phyloP scores from a whole-genome alignment of 2,113 vertebrate species.

The Odontophorus gujanensis region DNA sequence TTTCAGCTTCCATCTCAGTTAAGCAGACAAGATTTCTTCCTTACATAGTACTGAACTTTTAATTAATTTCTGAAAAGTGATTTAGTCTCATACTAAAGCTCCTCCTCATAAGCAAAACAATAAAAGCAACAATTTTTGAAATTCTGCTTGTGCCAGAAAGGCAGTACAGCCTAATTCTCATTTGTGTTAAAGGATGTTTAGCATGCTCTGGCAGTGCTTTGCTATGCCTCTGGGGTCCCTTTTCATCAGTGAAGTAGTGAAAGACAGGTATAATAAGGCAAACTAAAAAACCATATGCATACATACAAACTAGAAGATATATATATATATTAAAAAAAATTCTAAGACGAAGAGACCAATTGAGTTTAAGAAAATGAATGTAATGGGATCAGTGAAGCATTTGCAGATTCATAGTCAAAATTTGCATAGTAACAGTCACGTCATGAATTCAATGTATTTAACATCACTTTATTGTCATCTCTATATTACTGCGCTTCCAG shows the following conservation, averaged over 20 bases:
- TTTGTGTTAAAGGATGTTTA: background rate
- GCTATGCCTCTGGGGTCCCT: background rate
- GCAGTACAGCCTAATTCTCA: background rate
- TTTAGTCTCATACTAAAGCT: background rate
- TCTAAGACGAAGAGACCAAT: background rate
- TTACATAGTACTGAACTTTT: background rate
- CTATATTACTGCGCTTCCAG: background rate
- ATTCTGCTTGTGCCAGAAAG: conserved; percentile 18
- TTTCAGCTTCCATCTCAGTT: background rate
- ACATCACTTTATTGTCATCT: background rate
- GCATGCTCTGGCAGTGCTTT: background rate
- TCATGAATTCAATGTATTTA: background rate
- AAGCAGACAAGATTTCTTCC: background rate
- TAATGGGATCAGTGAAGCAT: background rate
- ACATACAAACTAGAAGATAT: background rate
- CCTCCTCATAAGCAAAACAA: background rate
- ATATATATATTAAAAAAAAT: no score
- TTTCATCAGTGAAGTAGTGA: background rate
- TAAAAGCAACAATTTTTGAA: background rate
- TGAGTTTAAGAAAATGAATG: background rate
- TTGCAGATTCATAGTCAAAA: background rate
- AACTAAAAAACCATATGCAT: no score
- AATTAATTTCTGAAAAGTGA: background rate
- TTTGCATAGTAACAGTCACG: background rate
- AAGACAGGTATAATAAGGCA: background rate